Base-by-base conservation (phyloP, 2,113 vertebrate genomes). In the Misgurnus anguillicaudatus region DNA sequence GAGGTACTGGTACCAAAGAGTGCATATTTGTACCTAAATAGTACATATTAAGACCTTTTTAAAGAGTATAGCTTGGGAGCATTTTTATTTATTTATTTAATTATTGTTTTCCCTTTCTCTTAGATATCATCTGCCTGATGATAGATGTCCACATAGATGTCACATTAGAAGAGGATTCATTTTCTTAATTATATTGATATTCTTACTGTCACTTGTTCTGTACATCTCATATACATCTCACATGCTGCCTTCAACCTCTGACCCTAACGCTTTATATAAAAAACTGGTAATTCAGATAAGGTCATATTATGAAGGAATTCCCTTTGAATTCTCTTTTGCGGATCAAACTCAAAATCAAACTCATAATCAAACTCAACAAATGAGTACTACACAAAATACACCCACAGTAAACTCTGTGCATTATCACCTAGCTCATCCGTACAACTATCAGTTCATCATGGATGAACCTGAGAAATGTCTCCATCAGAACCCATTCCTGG, bases 401-500 rank as follows among this genome's bases (percentile, higher is more conserved):
- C 3, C 19, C 11, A 60, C 31, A 16, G 14, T 9, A 2, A 24
- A 24, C 3, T 21, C 4, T 1, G 9, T 6, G 16, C 57, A 19
- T 58, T 84, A 87, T 79, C 88, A 86, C 1, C 42, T 75, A 0
- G 87, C 88, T 0, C 87, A 93, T 71, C 86, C 91, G 0, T 1
- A 75, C 17, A 89, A 90, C 0, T 93, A 94, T 81, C 87, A 80
- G 0, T 95, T 91, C 51, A 80, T 91, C 4, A 76, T 94, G 14
- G 90, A 94, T 63, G 84, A 91, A 60, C 62, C 82, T 0, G 73
- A 88, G 0, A 90, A 90, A 21, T 94, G 91, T 78, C 74, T 51
- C 9, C 17, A 0, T 0, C 9, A 31, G 5, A 2, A 66, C 0
- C 94, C 94, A 0, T 95, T 95, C 83, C 85, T 95, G 83, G 90